Evolutionary conservation across 2,888 invertebrate genomes (phyloP), one percentile per base, ranked within the genome.

Genomic region (Parnassius apollo): DNA sequence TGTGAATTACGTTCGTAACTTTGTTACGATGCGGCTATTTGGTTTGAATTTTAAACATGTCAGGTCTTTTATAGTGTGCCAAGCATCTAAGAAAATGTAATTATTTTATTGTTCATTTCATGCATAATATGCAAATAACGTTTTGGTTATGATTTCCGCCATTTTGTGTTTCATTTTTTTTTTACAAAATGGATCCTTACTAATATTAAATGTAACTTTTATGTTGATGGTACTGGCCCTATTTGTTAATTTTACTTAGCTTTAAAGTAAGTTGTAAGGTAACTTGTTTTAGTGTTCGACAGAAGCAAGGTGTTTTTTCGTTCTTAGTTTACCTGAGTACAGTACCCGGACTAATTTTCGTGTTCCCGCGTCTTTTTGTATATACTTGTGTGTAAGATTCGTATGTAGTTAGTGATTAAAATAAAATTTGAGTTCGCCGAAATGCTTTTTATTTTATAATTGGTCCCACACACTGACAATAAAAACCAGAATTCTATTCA

Each of bases 371-470:
- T 71, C 76, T 76, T 71, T 71, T 64, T 88, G 87, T 87, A 88
- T 78, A 88, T 88, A 87, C 71, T 76, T 78, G 76, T 72, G 71
- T 82, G 78, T 85, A 83, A 83, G 80, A 75, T 75, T 63, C 78
- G 74, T 85, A 82, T 83, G 75, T 78, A 80, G 78, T 85, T 88
- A 87, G 87, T 81, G 78, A 81, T 81, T 85, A 81, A 78, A 80
- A 85, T 80, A 81, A 78, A 80, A 85, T 80, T 77, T 85, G 81
- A 83, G 83, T 82, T 85, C 78, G 78, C 77, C 80, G 3, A 73
- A 73, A 66, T 67, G 59, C 9, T 13, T 51, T 57, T 61, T 51
- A 48, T 45, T 57, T 57, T 25, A 22, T 52, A 8, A 44, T 44
- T 44, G 11, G 44, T 11, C 44, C 11, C 44, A 44, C 2, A 44